Base-by-base conservation (phyloP, 1,140 invertebrate species). In the Pentalonia nigronervosa region DNA sequence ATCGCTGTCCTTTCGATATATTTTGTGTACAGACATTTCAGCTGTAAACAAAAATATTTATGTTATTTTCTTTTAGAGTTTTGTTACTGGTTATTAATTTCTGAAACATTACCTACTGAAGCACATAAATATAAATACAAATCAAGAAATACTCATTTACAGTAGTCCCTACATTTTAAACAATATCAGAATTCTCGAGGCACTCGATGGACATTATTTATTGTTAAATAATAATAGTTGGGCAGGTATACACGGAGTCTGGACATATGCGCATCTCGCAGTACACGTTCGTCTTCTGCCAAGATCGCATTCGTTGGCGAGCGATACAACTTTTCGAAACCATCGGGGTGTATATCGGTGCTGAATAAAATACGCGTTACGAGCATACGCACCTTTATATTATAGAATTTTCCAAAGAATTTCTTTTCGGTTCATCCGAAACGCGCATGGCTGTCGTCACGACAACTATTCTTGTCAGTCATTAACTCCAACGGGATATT, bases 1-100 rank as follows among this genome's bases (percentile, higher is more conserved):
- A 60, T 86, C 93, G 14, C 25, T 48, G 50, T 91, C 93, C 36
- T 91, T 48, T 56, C 91, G 88, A 91, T 89, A 91, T 41, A 41
- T 2, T 41, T 50, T 53, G 20, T 30, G 50, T 67, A 53, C 8
- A 23, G 41, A 14, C 81, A 45, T 34, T 90, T 90, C n/a, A 50
- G 30, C 48, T 53, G 23, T 8, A 0, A 36, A 41, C 36, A 67
- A 76, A n/a, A 34, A 34, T 45, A 36, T 56, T 90, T 36, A 50
- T 25, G 47, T 34, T 25, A 41, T 36, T 53, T 36, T 36, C 9
- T 20, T 60, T 45, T 41, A 30, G 7, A 41, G 41, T 60, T 36
- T 23, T 41, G 14, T 30, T 60, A 60, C 34, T 50, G 23, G 2
- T 11, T 23, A 11, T 89, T 21, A 36, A 14, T 20, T 48, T n/a